Base-by-base conservation (phyloP, 2,797 vertebrate species). In the Enteromius afrohamiltoni region DNA sequence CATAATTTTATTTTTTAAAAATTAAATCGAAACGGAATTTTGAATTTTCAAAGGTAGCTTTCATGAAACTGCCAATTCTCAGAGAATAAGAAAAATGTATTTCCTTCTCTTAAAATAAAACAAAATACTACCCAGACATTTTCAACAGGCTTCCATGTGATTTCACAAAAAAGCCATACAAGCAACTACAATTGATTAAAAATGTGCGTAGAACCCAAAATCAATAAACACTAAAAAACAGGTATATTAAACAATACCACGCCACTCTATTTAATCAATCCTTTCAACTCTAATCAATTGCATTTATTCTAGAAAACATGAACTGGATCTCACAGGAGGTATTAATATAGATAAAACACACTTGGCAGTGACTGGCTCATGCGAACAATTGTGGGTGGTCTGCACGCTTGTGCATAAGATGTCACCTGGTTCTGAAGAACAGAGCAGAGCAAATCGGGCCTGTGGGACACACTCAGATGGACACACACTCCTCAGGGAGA, bases 401-500 rank as follows among this genome's bases (percentile, higher is more conserved):
- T 21, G 21, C 29, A 17, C 34, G 58, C 19, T 16, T 60, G 53
- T 14, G 58, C 45, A 77, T 70, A 69, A 64, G 49, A 26, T 1
- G 3, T n/a, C 62, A 64, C 21, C 9, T 67, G 19, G 45, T 7
- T 17, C 17, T 17, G 42, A 71, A 40, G 67, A 53, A 51, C 55
- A 79, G 40, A 67, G 42, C 58, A 37, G 23, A 45, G 76, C 34
- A 83, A 78, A 77, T 7, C 0, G 4, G 77, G 34, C 82, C 55
- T 83, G 42, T n/a, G 21, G 65, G 51, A 77, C 71, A 80, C 64
- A 40, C 23, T 47, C n/a, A 60, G 34, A 53, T 45, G 60, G 42
- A 55, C 77, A 47, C 47, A 73, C 58, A 68, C 58, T 78, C 78
- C 60, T 81, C 81, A 14, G 85, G 70, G 62, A 86, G 53, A 37